Percentiles rank a stretch among this genome's conserved stretches.
These are phyloP conservation scores for Campopleginae sp. DNA, from an alignment of 2,888 invertebrate species.

Conservation along the genomic window DNA sequence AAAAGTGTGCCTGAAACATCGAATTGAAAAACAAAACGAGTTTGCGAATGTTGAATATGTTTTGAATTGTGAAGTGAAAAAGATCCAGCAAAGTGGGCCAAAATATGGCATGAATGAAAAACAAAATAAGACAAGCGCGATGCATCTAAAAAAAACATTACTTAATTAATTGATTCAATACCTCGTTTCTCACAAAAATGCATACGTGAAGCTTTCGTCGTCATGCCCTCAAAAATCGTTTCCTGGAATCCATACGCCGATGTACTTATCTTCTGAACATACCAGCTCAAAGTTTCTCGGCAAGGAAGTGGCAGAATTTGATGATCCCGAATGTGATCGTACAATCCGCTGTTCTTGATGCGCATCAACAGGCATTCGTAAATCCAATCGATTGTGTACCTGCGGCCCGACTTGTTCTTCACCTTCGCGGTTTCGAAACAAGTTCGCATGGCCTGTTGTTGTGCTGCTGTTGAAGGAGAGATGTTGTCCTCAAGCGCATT, in stretches of 20 bases:
- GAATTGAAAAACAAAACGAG: not conserved
- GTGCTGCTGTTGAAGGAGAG: not conserved
- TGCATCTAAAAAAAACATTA: not conserved
- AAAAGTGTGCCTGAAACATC: constrained; percentile 2
- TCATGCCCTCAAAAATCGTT: constrained; percentile 9
- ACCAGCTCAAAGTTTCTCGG: constrained; percentile 1
- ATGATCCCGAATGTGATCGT: constrained; percentile 22
- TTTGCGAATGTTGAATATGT: not conserved
- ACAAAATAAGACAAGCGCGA: not conserved
- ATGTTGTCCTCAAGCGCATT: not conserved
- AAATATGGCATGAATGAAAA: no score
- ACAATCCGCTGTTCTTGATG: constrained; percentile 17
- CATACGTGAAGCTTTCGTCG: constrained; percentile 12
- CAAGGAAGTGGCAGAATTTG: constrained; percentile 15
- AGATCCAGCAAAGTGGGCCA: not conserved
- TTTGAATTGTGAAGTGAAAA: not conserved
- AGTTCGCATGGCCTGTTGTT: constrained; percentile 13
- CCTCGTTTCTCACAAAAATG: constrained; percentile 3
- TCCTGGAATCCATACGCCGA: constrained; percentile 16
- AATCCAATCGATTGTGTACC: constrained; percentile 3
- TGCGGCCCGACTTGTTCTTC: not conserved
- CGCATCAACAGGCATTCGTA: constrained; percentile 29
- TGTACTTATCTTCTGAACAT: constrained; percentile 8
- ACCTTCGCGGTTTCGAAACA: constrained; percentile 14
- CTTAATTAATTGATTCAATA: not conserved